Evolutionary conservation across 1,140 invertebrate species (phyloP).

Genomic region (Macrostomum lignano): DNA sequence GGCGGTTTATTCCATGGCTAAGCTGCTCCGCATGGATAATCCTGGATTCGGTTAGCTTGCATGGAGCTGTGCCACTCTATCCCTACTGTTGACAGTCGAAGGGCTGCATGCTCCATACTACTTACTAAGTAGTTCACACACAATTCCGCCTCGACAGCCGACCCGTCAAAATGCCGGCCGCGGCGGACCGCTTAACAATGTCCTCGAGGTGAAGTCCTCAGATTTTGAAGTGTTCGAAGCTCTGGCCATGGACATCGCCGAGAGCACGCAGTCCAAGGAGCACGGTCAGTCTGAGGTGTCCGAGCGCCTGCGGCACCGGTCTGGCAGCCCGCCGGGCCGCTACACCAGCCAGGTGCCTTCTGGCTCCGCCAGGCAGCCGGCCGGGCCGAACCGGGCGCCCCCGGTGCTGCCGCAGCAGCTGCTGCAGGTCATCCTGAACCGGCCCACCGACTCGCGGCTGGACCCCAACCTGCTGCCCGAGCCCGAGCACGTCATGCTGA

Average conservation of each 20-base stretch:
- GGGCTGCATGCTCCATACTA: too few species aligned
- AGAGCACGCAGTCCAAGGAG: background rate
- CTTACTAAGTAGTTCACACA: too few species aligned
- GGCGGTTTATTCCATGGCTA: too few species aligned
- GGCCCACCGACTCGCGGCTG: conserved; percentile 59
- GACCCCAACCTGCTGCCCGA: conserved; percentile 91
- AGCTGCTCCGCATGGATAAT: too few species aligned
- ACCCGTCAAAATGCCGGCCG: too few species aligned
- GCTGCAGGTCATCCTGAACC: conserved; percentile 70
- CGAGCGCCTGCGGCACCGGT: conserved; percentile 7
- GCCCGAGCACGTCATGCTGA: conserved; percentile 91
- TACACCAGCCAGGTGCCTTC: conserved; percentile 62
- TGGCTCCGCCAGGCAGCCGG: conserved; percentile 32
- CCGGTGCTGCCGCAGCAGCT: conserved; percentile 84
- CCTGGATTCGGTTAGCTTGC: too few species aligned
- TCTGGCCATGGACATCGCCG: conserved; percentile 20
- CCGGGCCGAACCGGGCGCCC: conserved; percentile 40
- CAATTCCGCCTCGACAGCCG: too few species aligned
- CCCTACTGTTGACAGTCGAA: too few species aligned
- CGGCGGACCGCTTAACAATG: conserved; percentile 61
- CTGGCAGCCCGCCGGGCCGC: conserved; percentile 32
- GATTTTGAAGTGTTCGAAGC: conserved; percentile 96
- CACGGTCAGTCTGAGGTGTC: background rate
- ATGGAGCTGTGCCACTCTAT: too few species aligned
- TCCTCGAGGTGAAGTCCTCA: conserved; percentile 54